These are phyloP conservation scores for Chionomys nivalis DNA, from an alignment of 2,113 vertebrate species.

Conservation along the genomic window DNA sequence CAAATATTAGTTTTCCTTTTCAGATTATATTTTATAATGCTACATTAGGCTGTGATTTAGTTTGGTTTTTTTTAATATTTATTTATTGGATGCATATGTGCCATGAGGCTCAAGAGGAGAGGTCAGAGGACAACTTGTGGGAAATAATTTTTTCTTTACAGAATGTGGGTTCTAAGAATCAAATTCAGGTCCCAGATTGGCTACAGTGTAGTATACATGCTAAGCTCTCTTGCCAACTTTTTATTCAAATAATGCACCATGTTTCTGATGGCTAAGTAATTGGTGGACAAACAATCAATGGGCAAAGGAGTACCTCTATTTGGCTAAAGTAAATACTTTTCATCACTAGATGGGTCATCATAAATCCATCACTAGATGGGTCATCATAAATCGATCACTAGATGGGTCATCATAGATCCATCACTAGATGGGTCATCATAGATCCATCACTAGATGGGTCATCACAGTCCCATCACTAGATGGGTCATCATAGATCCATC, in stretches of 20 bases:
- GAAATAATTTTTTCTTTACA: not conserved
- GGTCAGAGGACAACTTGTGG: not conserved
- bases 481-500: not conserved
- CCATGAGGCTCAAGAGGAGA: not conserved
- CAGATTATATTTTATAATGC: slow-evolving; percentile 9
- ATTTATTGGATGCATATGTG: not conserved
- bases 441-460: not conserved
- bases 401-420: not conserved
- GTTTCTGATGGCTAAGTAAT: not conserved
- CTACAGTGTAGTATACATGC: not conserved
- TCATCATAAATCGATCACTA: not conserved
- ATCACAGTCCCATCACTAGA: not conserved
- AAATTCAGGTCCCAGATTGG: not conserved
- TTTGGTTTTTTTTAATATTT: not conserved
- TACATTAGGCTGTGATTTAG: not conserved
- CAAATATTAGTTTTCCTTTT: not conserved
- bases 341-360: not conserved
- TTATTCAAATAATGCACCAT: not conserved
- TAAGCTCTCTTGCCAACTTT: not conserved
- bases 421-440: not conserved
- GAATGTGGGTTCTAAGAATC: not conserved
- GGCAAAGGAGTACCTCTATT: not conserved
- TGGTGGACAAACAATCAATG: slow-evolving; percentile 7
- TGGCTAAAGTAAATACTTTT: not conserved
- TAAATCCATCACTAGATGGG: too few species aligned